phyloP scores from a whole-genome alignment of 2,888 invertebrate genomes.

The Isotomurus palustris region DNA sequence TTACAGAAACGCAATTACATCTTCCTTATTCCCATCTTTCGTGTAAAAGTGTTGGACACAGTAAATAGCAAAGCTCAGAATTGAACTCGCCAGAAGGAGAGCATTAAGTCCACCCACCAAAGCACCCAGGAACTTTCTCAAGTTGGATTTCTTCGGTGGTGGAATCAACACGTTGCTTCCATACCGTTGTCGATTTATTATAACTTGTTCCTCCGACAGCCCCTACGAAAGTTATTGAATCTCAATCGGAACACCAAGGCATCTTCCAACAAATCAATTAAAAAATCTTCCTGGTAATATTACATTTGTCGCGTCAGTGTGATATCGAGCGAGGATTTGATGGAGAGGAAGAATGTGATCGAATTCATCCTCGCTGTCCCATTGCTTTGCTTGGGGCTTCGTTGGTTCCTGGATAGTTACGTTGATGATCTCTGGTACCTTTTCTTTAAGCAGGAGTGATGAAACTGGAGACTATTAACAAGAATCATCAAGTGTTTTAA shows the following conservation, averaged over 20 bases:
- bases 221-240: slow-evolving; percentile 48
- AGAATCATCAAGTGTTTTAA: too few species aligned
- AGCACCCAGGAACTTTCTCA: slow-evolving; percentile 55
- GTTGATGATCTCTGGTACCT: slow-evolving; percentile 26
- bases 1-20: too few species aligned
- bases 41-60: slow-evolving; percentile 49
- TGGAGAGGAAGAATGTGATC: slow-evolving; percentile 35
- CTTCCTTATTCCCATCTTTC: slow-evolving; percentile 52
- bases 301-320: slow-evolving; percentile 18
- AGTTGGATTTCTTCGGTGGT: slow-evolving; percentile 54
- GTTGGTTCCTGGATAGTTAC: slow-evolving; percentile 12
- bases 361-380: slow-evolving; percentile 38
- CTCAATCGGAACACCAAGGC: background rate
- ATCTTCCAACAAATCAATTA: background rate
- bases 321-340: slow-evolving; percentile 26
- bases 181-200: slow-evolving; percentile 49
- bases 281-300: background rate
- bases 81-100: slow-evolving; percentile 53
- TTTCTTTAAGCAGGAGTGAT: too few species aligned
- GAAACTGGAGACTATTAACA: too few species aligned
- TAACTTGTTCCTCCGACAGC: slow-evolving; percentile 51
- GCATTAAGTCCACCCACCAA: slow-evolving; percentile 55
- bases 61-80: slow-evolving; percentile 54
- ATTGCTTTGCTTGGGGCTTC: slow-evolving; percentile 29
- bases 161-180: slow-evolving; percentile 53